Evolutionary conservation across 2,797 vertebrate genomes (phyloP).

Genomic region (Iguana delicatissima): DNA sequence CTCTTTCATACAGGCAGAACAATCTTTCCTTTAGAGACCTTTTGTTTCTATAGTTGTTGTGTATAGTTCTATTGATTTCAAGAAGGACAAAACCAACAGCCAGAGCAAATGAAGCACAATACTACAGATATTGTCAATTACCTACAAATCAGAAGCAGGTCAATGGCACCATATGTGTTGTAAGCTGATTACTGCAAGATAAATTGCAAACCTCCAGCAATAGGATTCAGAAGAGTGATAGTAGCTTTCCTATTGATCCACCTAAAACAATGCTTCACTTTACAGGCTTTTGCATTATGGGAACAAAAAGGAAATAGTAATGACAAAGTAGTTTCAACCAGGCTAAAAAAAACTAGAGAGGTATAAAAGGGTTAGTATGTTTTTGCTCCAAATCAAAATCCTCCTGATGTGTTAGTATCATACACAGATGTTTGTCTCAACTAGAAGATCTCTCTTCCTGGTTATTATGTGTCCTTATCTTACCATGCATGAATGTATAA

Average conservation of each 20-base stretch:
- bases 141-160: conserved; percentile 49
- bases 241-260: neutral
- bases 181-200: conserved; percentile 7
- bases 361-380: no score
- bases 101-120: conserved; percentile 15
- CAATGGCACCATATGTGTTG: conserved; percentile 20
- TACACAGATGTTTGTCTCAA: neutral
- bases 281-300: neutral
- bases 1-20: neutral
- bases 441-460: neutral
- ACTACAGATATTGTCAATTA: conserved; percentile 35
- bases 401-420: no score
- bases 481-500: neutral
- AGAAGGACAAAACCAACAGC: conserved; percentile 29
- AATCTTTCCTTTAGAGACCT: neutral
- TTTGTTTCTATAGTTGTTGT: conserved; percentile 12
- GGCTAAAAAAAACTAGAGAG: no score
- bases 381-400: neutral
- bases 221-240: conserved; percentile 10
- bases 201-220: conserved; percentile 1
- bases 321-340: neutral
- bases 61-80: conserved; percentile 13
- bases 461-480: neutral
- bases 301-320: neutral
- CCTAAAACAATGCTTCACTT: no score